Evolutionary conservation across 1,140 invertebrate species (phyloP), one percentile per base, ranked within the genome.

Genomic region (Aradophagus sp.): DNA sequence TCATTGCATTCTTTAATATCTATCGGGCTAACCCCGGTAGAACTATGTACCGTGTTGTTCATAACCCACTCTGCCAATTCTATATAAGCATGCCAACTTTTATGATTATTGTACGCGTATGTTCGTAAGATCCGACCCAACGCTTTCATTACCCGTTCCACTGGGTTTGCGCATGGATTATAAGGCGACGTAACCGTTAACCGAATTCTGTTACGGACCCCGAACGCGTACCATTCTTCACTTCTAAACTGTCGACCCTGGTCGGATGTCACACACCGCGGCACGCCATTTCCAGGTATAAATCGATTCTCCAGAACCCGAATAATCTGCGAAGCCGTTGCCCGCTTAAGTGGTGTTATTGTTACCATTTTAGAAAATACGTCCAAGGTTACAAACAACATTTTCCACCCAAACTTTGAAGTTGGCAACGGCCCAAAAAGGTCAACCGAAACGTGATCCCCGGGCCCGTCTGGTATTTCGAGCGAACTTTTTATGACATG

Each of bases 351-450:
- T 8, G 39, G 19, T 5, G 2, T 8, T 2, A 42, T 7, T 14
- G 19, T 42, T 1, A 27, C 12, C 0, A 3, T 6, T 2, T 27
- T 26, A 2, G 20, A 13, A 27, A 42, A 42, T 14, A 27, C 12
- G 17, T 42, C 39, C 11, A 47, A 12, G 1, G 29, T 34, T 3
- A 34, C 44, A 1, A 32, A 20, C 4, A 47, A 34, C 2, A 34
- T 19, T 20, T 47, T 32, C 27, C 29, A 47, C 1, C 44, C 29
- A 20, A 12, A 47, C 13, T 47, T 32, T 12, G 44, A 20, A 7
- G 7, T 7, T 3, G 44, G 44, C 3, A 47, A 5, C 1, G 44
- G 44, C 6, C 44, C 44, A n/a, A 47, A 47, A 47, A 34, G 34
- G 20, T 47, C 44, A 12, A 47, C 12, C 10, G 29, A 47, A 5